These are phyloP conservation scores for Paramacrobiotus metropolitanus DNA, from an alignment of 1,140 invertebrate species.

Conservation along the genomic window DNA sequence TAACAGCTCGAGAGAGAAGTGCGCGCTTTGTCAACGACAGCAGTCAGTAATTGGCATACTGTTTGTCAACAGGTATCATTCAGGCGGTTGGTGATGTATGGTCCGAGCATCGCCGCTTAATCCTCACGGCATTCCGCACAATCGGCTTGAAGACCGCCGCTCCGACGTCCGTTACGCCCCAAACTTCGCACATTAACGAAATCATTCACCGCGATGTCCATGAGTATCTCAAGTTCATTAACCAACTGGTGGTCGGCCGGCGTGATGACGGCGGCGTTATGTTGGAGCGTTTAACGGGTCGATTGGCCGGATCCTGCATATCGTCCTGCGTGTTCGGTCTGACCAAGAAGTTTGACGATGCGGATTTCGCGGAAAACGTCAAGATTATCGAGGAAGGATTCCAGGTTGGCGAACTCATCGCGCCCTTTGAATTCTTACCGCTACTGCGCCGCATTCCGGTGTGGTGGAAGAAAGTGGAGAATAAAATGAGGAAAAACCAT, in stretches of 20 bases:
- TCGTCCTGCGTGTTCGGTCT: background rate
- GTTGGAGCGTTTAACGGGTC: background rate
- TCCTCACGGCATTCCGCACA: conserved; percentile 1
- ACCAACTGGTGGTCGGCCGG: background rate
- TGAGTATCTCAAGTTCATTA: background rate
- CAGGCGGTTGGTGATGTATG: background rate
- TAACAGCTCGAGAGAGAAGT: too few relatives aligned
- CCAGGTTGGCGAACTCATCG: background rate
- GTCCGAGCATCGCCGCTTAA: background rate
- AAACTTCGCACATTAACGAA: background rate
- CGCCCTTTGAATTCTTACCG: background rate
- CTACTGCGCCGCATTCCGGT: background rate
- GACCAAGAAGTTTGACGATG: background rate
- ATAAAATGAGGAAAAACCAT: background rate
- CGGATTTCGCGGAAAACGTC: background rate
- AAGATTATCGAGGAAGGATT: conserved; percentile 1
- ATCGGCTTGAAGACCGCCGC: background rate
- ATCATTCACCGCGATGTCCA: background rate
- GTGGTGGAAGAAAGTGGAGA: background rate
- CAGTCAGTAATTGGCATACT: background rate
- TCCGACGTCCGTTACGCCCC: background rate
- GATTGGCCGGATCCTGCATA: background rate
- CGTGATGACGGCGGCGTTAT: background rate
- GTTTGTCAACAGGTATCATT: conserved; percentile 1
- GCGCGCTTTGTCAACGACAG: too few relatives aligned